phyloP scores from a whole-genome alignment of 2,888 invertebrate species.

The Polydrusus pterygomalis region DNA sequence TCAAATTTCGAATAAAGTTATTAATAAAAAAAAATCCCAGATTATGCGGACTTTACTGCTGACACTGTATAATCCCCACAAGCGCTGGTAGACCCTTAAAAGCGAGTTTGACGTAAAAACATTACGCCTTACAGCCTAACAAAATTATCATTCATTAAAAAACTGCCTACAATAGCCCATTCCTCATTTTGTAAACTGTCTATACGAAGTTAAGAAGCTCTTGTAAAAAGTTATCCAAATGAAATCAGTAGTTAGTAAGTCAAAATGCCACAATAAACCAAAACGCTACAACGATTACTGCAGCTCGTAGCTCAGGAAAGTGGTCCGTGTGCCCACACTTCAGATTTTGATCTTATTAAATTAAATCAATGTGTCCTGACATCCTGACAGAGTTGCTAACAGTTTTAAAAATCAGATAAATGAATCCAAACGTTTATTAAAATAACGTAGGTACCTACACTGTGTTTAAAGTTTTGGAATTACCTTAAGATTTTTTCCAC shows the following conservation, averaged over 20 bases:
- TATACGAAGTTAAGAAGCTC: constrained; percentile 58
- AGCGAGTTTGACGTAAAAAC: not conserved
- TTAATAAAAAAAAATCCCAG: too few relatives aligned
- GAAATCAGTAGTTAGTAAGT: constrained; percentile 64
- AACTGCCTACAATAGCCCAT: constrained; percentile 35
- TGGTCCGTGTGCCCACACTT: constrained; percentile 37
- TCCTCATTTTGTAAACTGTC: constrained; percentile 32
- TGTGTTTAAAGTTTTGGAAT: too few relatives aligned
- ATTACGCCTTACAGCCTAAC: constrained; percentile 1
- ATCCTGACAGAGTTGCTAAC: constrained; percentile 8
- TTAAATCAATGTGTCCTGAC: constrained; percentile 34
- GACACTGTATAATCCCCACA: too few relatives aligned
- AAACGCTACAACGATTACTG: constrained; percentile 57
- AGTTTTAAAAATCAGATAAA: not conserved
- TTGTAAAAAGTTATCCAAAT: constrained; percentile 62
- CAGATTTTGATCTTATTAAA: constrained; percentile 45
- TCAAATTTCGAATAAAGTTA: too few relatives aligned
- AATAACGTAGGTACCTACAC: too few relatives aligned
- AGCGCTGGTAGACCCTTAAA: too few relatives aligned
- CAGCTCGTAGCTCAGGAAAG: constrained; percentile 32
- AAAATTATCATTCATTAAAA: constrained; percentile 47
- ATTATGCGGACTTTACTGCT: too few relatives aligned
- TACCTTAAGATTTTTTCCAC: too few relatives aligned
- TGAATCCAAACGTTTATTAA: too few relatives aligned
- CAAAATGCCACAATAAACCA: constrained; percentile 62